Conservation (phyloP, 1,140 invertebrate genomes). For the Chironomus tepperi region DNA sequence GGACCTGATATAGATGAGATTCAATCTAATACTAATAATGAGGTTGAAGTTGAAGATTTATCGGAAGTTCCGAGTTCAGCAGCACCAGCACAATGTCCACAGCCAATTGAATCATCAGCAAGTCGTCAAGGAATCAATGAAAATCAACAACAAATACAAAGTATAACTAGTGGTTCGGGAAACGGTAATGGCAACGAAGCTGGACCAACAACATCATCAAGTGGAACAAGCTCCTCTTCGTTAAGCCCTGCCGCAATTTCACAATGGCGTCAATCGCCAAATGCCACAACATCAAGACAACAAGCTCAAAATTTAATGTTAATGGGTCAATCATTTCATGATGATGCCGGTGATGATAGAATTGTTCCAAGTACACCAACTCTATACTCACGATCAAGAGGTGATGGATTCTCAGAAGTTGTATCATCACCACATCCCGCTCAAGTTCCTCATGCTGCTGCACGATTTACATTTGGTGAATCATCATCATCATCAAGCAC, state of each 20-base stretch:
- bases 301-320: constrained; percentile 26
- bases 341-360: constrained; percentile 74
- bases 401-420: constrained; percentile 79
- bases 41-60: constrained; percentile 58
- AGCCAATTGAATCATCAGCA: constrained; percentile 34
- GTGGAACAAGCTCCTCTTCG: constrained; percentile 24
- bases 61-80: constrained; percentile 47
- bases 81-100: constrained; percentile 32
- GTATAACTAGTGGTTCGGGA: constrained; percentile 47
- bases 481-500: constrained; percentile 39
- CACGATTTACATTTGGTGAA: constrained; percentile 65
- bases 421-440: constrained; percentile 79
- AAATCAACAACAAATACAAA: constrained; percentile 45
- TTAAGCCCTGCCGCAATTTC: constrained; percentile 25
- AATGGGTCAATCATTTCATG: constrained; percentile 31
- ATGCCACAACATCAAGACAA: constrained; percentile 31
- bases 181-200: constrained; percentile 34
- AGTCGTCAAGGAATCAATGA: constrained; percentile 38
- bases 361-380: constrained; percentile 88
- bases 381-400: constrained; percentile 62
- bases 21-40: constrained; percentile 49
- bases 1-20: constrained; percentile 37
- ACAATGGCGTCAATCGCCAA: constrained; percentile 32
- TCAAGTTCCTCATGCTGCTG: constrained; percentile 41
- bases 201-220: constrained; percentile 26